Percentiles rank a stretch among this genome's conserved stretches.
Conservation (phyloP, 2,797 vertebrate species). For the Phalloptychus januarius region DNA sequence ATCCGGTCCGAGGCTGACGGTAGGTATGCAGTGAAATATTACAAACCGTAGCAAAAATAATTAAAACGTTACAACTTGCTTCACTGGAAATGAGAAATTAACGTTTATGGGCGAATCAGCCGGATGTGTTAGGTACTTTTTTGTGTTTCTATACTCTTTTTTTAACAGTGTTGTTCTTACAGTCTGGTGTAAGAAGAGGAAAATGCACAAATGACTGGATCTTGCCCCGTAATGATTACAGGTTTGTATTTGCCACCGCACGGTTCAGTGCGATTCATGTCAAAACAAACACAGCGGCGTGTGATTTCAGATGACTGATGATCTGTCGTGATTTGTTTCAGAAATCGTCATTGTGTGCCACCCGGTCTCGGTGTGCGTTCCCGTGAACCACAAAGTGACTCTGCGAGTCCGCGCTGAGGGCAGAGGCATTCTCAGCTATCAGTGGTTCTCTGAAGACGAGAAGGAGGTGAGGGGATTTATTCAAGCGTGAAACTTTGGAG, state of each 20-base stretch:
- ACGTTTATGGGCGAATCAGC: neutral
- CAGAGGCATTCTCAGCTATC: conserved; percentile 75
- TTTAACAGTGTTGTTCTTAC: conserved; percentile 8
- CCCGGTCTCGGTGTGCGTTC: conserved; percentile 82
- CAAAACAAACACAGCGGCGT: neutral
- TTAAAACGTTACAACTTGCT: neutral
- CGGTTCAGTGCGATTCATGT: neutral
- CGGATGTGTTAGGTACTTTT: neutral
- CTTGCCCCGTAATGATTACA: conserved; percentile 66
- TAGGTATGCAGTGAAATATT: conserved; percentile 48
- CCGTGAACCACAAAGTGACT: conserved; percentile 75
- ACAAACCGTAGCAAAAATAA: neutral
- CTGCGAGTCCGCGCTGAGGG: conserved; percentile 83
- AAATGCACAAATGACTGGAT: conserved; percentile 65
- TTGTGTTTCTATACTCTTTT: neutral
- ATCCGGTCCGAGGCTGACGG: conserved; percentile 25
- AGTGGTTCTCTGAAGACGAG: conserved; percentile 84
- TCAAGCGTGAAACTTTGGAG: neutral
- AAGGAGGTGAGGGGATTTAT: conserved; percentile 72
- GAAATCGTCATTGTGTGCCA: conserved; percentile 83
- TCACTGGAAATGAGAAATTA: conserved; percentile 35
- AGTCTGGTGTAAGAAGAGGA: conserved; percentile 32
- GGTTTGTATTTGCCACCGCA: conserved; percentile 46
- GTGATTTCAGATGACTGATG: conserved; percentile 13
- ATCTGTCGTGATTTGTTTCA: conserved; percentile 51